Evolutionary conservation across 2,113 vertebrate species (phyloP).

Genomic region (Gavialis gangeticus): DNA sequence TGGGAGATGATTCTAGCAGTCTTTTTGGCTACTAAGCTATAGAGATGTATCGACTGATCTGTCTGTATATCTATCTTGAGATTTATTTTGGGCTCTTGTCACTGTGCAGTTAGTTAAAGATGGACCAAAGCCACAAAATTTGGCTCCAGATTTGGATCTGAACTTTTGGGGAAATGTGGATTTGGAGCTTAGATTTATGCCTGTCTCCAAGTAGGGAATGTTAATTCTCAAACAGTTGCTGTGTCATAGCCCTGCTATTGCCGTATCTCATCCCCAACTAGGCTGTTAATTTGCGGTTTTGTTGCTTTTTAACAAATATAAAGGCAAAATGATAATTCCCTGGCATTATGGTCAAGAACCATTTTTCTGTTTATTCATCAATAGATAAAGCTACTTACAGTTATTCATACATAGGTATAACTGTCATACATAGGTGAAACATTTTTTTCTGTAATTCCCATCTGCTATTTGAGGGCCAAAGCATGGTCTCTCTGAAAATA

Average conservation of each 20-base stretch:
- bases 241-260: no score
- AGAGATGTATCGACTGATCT: slow-evolving; percentile 30
- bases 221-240: neutral
- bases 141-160: neutral
- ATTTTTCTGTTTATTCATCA: slow-evolving; percentile 62
- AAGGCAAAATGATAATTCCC: slow-evolving; percentile 73
- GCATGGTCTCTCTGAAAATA: slow-evolving; percentile 56
- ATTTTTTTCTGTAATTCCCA: slow-evolving; percentile 4
- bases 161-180: neutral
- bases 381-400: slow-evolving; percentile 42
- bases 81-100: neutral
- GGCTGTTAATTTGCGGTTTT: slow-evolving; percentile 68
- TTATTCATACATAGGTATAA: slow-evolving; percentile 73
- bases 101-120: neutral
- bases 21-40: slow-evolving; percentile 58
- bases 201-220: neutral
- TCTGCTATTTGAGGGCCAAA: slow-evolving; percentile 44
- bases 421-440: slow-evolving; percentile 56
- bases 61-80: slow-evolving; percentile 59
- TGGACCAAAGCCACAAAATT: neutral
- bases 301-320: slow-evolving; percentile 54
- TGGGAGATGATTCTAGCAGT: slow-evolving; percentile 39
- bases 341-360: slow-evolving; percentile 43
- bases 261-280: slow-evolving; percentile 39
- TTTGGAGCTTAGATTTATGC: neutral